These are phyloP conservation scores for Anhinga anhinga DNA, from an alignment of 2,113 vertebrate genomes.

Conservation along the genomic window DNA sequence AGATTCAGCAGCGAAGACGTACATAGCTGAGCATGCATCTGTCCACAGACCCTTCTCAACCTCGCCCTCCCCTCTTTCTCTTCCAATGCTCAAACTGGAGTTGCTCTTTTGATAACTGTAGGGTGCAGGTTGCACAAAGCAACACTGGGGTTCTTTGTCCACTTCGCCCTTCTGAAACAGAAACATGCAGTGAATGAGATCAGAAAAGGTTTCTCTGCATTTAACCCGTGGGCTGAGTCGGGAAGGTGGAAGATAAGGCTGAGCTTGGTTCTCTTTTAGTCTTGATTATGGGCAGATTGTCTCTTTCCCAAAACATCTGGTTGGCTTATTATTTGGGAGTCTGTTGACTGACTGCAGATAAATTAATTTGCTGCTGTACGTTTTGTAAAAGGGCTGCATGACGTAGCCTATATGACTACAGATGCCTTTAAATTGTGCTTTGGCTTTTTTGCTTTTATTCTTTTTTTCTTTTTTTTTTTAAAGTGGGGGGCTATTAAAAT, in stretches of 20 bases:
- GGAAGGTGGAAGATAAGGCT: neutral
- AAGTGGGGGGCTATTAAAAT: neutral
- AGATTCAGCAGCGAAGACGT: rapidly evolving
- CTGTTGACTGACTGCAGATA: neutral
- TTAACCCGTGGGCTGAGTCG: neutral
- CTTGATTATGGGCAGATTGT: neutral
- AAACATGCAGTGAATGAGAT: neutral
- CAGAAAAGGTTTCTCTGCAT: neutral
- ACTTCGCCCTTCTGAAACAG: constrained; percentile 23
- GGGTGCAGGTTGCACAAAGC: neutral
- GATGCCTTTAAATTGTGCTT: neutral
- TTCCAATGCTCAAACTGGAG: neutral
- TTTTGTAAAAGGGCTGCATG: neutral
- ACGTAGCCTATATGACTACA: neutral
- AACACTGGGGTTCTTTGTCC: neutral
- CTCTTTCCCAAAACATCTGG: neutral
- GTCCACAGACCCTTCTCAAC: neutral
- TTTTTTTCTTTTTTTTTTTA: neutral
- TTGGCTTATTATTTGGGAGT: neutral
- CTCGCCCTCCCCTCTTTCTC: neutral
- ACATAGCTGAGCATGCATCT: neutral
- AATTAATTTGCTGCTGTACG: neutral
- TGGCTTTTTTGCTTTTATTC: no score
- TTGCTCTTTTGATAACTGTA: neutral
- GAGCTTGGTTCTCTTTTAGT: neutral